Evolutionary conservation across 1,140 invertebrate genomes (phyloP).

Genomic region (Trypoxylus dichotomus): DNA sequence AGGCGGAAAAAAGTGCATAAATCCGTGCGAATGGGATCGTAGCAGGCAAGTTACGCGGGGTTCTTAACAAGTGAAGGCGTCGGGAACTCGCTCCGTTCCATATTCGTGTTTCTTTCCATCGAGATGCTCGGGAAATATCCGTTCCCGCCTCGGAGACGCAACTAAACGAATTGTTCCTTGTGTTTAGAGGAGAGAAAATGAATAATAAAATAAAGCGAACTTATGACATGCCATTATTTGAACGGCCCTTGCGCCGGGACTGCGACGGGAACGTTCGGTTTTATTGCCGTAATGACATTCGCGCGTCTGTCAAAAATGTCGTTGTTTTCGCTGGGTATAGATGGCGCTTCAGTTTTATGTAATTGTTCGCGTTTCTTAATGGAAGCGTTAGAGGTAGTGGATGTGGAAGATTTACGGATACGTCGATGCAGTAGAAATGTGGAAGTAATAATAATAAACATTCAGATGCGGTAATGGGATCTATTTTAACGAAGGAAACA

Average conservation of each 20-base stretch:
- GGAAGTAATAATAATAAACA: too few relatives aligned
- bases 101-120: not conserved
- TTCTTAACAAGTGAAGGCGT: not conserved
- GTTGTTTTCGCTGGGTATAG: not conserved
- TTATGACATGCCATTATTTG: not conserved
- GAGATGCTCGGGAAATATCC: not conserved
- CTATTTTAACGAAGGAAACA: too few relatives aligned
- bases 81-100: not conserved
- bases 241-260: not conserved
- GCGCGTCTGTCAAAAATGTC: not conserved
- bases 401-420: too few relatives aligned
- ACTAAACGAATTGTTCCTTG: constrained; percentile 29
- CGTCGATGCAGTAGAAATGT: too few relatives aligned
- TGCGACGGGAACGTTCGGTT: not conserved
- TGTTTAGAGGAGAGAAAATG: constrained; percentile 28
- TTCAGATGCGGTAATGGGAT: too few relatives aligned
- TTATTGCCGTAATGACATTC: not conserved
- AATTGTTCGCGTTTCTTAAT: not conserved
- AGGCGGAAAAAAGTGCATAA: not conserved
- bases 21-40: not conserved
- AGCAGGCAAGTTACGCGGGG: not conserved
- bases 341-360: not conserved
- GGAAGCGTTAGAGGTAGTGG: too few relatives aligned
- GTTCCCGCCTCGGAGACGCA: not conserved
- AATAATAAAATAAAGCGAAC: constrained; percentile 30